A percentile compares a stretch with the other conserved stretches of the same genome.
These are phyloP conservation scores for Horisme vitalbata DNA, from an alignment of 2,888 invertebrate genomes.

Conservation along the genomic window DNA sequence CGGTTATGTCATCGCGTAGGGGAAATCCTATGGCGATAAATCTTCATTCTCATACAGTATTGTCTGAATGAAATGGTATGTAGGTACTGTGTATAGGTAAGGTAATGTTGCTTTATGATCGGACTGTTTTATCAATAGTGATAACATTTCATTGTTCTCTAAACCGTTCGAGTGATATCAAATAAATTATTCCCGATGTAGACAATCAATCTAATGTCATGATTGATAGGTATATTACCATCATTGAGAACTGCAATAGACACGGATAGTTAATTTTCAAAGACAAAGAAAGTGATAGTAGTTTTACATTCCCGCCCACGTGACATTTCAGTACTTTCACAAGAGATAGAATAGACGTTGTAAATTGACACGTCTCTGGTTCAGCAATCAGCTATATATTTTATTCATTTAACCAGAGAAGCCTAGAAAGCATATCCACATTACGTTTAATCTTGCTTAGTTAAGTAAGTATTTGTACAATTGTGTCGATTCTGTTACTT, in stretches of 20 bases:
- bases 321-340: slow-evolving; percentile 30
- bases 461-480: slow-evolving; percentile 16
- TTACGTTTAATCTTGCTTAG: slow-evolving; percentile 12
- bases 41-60: slow-evolving; percentile 28
- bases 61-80: slow-evolving; percentile 18
- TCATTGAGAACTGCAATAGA: slow-evolving; percentile 3
- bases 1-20: slow-evolving; percentile 30
- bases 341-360: slow-evolving; percentile 18
- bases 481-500: no score
- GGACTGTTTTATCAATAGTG: background rate
- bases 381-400: slow-evolving; percentile 31
- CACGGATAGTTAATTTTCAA: slow-evolving; percentile 17
- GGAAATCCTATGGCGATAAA: slow-evolving; percentile 32
- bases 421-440: slow-evolving; percentile 24
- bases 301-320: slow-evolving; percentile 19
- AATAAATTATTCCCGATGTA: background rate
- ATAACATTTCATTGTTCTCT: background rate
- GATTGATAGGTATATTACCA: no score
- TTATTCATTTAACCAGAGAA: slow-evolving; percentile 26
- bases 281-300: slow-evolving; percentile 30
- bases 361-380: slow-evolving; percentile 25
- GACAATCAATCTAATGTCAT: no score
- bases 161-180: background rate
- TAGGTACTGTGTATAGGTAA: slow-evolving; percentile 11
- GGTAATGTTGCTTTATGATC: slow-evolving; percentile 2